Evolutionary conservation across 1,140 invertebrate genomes (phyloP), one percentile per base, ranked within the genome.

Genomic region (Drosophila equinoxialis): DNA sequence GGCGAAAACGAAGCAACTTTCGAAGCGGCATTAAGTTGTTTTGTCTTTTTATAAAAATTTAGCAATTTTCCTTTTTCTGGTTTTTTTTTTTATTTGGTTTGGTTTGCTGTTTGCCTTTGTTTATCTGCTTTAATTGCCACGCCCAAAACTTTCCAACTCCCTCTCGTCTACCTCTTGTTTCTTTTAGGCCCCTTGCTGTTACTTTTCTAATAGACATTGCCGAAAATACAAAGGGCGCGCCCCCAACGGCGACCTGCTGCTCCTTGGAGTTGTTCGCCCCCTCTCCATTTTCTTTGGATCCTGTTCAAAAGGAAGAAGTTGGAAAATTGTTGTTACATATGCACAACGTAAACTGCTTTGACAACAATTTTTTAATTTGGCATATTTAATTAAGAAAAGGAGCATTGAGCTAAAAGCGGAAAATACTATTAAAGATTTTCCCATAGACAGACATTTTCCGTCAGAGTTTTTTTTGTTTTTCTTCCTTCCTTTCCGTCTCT

Each of bases 71-170:
- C 62, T 68, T 42, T 79, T 67, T 61, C n/a, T 60, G 51, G 48
- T 74, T 72, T 77, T 87, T 70, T 87, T 68, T 48, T 77, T 83
- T 87, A 79, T 87, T 80, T 84, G 58, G 70, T 79, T 68, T 80
- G 77, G 76, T 84, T 80, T 48, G 14, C 17, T 17, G 45, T 87
- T 89, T 81, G 84, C 17, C 54, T 83, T 84, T 89, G 80, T 89
- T 87, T 87, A 84, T 87, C 80, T 89, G 80, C 80, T 89, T 89
- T 89, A 87, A 87, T 87, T 87, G 80, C 77, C 55, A 45, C 35
- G 62, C 42, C 67, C 58, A 42, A 14, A 35, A 30, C 30, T 30
- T 30, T 30, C 30, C 30, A 30, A 30, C 30, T 30, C 30, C 6
- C 30, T 30, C 6, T 30, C 0, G 30, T 6, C 30, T 6, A 13